Evolutionary conservation across 1,140 invertebrate genomes (phyloP), one percentile per base, ranked within the genome.

Genomic region (Limonius californicus): DNA sequence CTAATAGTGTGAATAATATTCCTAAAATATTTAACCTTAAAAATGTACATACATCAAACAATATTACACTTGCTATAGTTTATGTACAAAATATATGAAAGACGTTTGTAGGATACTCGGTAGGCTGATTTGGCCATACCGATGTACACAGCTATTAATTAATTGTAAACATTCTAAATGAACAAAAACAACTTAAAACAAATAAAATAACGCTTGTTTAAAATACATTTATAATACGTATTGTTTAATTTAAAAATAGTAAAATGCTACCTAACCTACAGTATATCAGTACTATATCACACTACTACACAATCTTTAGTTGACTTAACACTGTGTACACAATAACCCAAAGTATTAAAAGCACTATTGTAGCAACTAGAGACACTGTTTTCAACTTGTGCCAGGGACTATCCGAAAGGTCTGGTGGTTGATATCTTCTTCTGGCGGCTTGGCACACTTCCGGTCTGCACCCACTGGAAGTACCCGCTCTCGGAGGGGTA

Each of bases 341-440:
- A 55, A 82, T 71, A 9, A 81, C 70, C 81, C 81, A 83, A 1
- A 81, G 12, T 12, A 79, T 60, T 0, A 83, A 66, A 0, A 79
- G 71, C 11, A 77, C 68, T 59, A 83, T 75, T 1, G 77, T 74
- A 3, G 67, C 72, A 6, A 82, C 57, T 8, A 83, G 73, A 63
- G 81, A 81, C 27, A 79, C 66, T 0, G 80, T 81, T 61, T 82
- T 83, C 4, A 77, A 73, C 2, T 68, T 64, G 45, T 82, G 78
- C 81, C 81, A 82, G 0, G 81, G 80, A 54, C 76, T 80, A 54
- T 80, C 79, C 0, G 57, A 42, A n/a, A 76, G 60, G 61, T 76
- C 70, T 1, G 72, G 71, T 1, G 72, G 68, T 47, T 66, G 68
- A 47, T 68, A 73, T 27, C 66, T 65, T 45, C 69, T 70, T 54